Evolutionary conservation across 2,888 invertebrate genomes (phyloP).

Genomic region (Zootermopsis nevadensis): DNA sequence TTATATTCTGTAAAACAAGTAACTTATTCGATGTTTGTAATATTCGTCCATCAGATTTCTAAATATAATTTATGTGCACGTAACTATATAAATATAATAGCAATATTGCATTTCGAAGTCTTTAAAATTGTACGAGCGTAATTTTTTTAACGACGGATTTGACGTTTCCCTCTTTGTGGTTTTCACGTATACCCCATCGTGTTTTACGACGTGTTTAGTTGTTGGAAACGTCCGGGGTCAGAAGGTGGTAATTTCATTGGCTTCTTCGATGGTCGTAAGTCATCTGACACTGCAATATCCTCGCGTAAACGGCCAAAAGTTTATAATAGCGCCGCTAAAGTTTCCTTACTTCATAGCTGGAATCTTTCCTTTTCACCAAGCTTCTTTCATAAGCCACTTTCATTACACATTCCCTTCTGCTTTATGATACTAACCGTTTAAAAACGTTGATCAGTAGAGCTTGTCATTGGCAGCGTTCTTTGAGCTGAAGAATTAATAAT

Average conservation of each 20-base stretch:
- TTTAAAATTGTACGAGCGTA: not conserved
- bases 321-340: constrained; percentile 28
- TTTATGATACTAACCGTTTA: not conserved
- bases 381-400: constrained; percentile 29
- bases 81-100: not conserved
- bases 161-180: not conserved
- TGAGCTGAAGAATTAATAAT: too few relatives aligned
- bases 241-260: constrained; percentile 40
- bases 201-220: constrained; percentile 28
- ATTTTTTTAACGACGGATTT: not conserved
- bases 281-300: constrained; percentile 40
- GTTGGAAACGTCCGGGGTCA: constrained; percentile 15
- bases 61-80: not conserved
- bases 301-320: constrained; percentile 27
- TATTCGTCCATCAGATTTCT: not conserved
- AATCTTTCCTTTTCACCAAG: constrained; percentile 26
- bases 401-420: not conserved
- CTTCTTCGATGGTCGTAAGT: constrained; percentile 37
- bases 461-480: too few relatives aligned
- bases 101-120: not conserved
- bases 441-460: not conserved
- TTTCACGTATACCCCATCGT: constrained; percentile 1
- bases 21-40: too few relatives aligned
- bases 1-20: too few relatives aligned
- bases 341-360: constrained; percentile 33